Evolutionary conservation across 2,888 invertebrate genomes (phyloP).

Genomic region (Nephrotoma flavescens): DNA sequence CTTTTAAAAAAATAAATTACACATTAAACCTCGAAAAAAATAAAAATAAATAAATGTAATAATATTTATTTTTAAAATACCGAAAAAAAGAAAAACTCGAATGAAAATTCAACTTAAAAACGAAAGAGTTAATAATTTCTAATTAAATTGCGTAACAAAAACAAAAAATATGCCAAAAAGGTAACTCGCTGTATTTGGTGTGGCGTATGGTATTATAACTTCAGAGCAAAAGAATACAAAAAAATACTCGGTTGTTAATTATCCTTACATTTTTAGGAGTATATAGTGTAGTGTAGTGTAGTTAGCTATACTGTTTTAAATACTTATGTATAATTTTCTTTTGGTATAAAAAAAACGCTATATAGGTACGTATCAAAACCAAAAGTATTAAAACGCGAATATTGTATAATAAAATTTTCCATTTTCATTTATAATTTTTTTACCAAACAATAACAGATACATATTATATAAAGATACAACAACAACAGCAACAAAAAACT

Average conservation of each 20-base stretch:
- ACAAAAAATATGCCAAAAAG: background rate
- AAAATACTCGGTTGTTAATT: background rate
- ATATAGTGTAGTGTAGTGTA: background rate
- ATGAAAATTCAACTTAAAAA: background rate
- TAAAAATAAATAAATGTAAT: background rate
- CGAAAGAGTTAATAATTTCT: slow-evolving; percentile 3
- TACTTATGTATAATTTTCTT: background rate
- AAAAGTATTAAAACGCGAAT: background rate
- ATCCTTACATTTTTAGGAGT: background rate
- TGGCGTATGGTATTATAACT: background rate
- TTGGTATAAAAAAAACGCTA: background rate
- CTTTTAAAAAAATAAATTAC: background rate
- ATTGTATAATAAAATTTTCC: background rate
- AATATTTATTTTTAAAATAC: background rate
- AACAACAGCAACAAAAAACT: background rate
- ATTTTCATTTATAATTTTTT: background rate
- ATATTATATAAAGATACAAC: background rate
- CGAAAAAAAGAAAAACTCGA: background rate
- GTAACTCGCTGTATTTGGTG: background rate
- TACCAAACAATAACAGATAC: background rate
- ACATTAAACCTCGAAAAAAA: background rate
- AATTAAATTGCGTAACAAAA: slow-evolving; percentile 3
- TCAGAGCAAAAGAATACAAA: background rate
- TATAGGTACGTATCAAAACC: background rate
- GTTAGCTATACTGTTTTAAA: background rate